Percentiles rank a stretch among this genome's conserved stretches.
These are phyloP conservation scores for Heliconius himera DNA, from an alignment of 1,140 invertebrate genomes.

Conservation along the genomic window DNA sequence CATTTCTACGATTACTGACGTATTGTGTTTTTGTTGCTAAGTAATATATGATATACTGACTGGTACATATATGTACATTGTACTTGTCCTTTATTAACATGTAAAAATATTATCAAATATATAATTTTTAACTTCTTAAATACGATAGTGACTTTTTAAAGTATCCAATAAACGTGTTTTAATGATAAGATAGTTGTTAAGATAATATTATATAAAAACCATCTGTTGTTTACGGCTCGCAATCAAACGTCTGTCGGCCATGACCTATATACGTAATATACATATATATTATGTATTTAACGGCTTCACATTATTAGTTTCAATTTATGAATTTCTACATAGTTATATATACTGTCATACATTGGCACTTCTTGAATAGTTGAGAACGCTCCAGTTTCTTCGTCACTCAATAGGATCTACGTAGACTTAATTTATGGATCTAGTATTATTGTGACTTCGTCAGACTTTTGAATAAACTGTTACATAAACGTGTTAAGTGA, in stretches of 20 bases:
- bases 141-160: neutral
- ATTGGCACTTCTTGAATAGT: neutral
- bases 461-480: neutral
- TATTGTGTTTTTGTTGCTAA: constrained; percentile 18
- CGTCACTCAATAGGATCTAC: neutral
- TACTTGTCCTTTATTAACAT: neutral
- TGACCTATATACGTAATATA: constrained; percentile 41
- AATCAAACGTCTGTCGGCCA: constrained; percentile 34
- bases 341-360: neutral
- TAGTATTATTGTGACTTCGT: neutral
- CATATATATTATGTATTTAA: constrained; percentile 10
- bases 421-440: neutral
- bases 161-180: constrained; percentile 2
- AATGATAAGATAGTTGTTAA: constrained; percentile 41
- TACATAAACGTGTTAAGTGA: neutral
- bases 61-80: neutral
- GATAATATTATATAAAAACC: constrained; percentile 39
- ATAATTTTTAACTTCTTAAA: neutral
- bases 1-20: neutral
- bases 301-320: constrained; percentile 23
- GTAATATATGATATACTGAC: neutral
- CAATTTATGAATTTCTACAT: constrained; percentile 13
- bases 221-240: constrained; percentile 40
- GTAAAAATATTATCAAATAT: neutral
- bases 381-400: neutral